Evolutionary conservation across 2,797 vertebrate species (phyloP), one percentile per base, ranked within the genome.

Genomic region (Clarias fuscus): DNA sequence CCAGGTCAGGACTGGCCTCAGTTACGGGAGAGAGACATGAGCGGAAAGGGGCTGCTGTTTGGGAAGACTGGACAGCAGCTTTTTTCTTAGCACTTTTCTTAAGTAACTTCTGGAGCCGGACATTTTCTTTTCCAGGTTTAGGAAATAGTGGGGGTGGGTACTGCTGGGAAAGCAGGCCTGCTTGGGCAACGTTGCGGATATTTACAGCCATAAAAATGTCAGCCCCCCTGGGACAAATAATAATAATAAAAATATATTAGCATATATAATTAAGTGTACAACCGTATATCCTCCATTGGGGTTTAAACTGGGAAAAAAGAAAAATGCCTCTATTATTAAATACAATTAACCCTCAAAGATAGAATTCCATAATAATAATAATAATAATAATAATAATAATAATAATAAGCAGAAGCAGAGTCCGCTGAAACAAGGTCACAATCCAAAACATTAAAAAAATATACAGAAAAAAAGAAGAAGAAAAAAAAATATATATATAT

Each of bases 11-110:
- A 90, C 97, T 97, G 65, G 97, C 97, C 92, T 99, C 98, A 0
- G 96, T 97, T 83, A 99, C 98, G 0, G 98, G 98, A 3, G 98
- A 99, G 78, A 99, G 96, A 89, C 94, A 97, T 85, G 96, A 93
- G 30, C 96, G 97, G 91, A 97, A 98, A 77, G 94, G 85, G 24
- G 92, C 92, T 0, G 94, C 33, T 4, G 94, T 89, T 87, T 96
- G 94, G 0, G 90, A 73, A n/a, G 91, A 4, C 85, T 94, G 94
- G 30, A 93, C 70, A 0, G 93, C 22, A 0, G 91, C 87, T 89
- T 96, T 96, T 90, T 95, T 98, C 93, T 96, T 96, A 20, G 97
- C 96, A 0, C 92, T 94, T 92, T 96, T 97, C 90, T 97, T 97
- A 89, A 99, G 93, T 48, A 99, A 94, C 72, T 95, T 97, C 93